Evolutionary conservation across 2,888 invertebrate species (phyloP), one percentile per base, ranked within the genome.

Genomic region (Polyploca ridens): DNA sequence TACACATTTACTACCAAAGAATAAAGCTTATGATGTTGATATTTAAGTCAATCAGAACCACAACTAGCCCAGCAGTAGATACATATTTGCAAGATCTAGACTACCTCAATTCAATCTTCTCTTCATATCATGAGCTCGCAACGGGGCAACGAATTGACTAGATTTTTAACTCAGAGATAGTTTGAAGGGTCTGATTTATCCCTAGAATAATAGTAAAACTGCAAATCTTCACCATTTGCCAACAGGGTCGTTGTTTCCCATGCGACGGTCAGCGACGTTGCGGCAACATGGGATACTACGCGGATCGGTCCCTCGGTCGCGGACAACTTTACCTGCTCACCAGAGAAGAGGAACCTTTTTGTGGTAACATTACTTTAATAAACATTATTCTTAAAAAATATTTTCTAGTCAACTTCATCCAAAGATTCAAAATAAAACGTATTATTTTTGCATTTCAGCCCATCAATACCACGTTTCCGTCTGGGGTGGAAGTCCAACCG

Each of bases 281-380:
- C 86, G 98, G 98, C 46, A 97, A 98, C 84, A 98, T 99, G 98
- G 99, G 99, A 0, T 99, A 98, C 90, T 98, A 98, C 87, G 97
- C 99, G 0, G 97, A 98, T 86, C 94, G 96, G 62, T 97, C 97
- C 0, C 95, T 96, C 5, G 98, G 97, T 0, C 94, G 98, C 38
- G 98, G 98, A 0, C 97, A 97, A 75, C 94, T 98, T n/a, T 99
- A 97, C 83, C 92, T 99, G 61, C 95, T 98, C 5, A 99, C 99
- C 0, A 95, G 98, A 69, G 97, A 98, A 71, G 97, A 98, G 82
- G 98, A 98, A 86, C 99, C 99, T 0, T 99, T 98, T 87, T 99
- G 99, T 90, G 97, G 97, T 97, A 91, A 90, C 41, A 19, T 57
- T 35, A 13, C 8, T 1, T 11, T 62, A 0, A 60, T 58, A 13